Evolutionary conservation across 2,113 vertebrate genomes (phyloP).

Genomic region (Serinus canaria): DNA sequence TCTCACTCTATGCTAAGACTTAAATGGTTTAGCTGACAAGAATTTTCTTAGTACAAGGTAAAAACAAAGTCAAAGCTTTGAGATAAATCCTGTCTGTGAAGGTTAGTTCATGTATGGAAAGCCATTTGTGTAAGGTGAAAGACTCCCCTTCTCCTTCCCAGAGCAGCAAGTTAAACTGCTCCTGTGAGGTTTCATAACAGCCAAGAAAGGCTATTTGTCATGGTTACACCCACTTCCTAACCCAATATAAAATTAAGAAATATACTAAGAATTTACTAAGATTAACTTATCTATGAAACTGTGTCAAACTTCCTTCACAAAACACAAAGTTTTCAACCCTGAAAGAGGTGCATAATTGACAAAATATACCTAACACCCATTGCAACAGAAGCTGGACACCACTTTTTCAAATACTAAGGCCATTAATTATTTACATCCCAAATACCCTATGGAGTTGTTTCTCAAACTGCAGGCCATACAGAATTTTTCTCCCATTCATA

Average conservation of each 20-base stretch:
- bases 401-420: not conserved
- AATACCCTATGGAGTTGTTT: not conserved
- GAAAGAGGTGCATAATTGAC: not conserved
- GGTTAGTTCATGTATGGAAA: rapidly evolving
- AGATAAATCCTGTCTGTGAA: not conserved
- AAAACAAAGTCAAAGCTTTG: not conserved
- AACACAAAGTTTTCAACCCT: not conserved
- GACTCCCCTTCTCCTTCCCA: not conserved
- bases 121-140: not conserved
- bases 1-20: not conserved
- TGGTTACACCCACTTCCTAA: not conserved
- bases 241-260: not conserved
- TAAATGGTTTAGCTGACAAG: not conserved
- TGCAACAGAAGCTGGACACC: not conserved
- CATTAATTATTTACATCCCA: not conserved
- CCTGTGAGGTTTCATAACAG: not conserved
- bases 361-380: not conserved
- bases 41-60: not conserved
- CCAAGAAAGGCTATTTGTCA: conserved; percentile 2
- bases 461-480: not conserved
- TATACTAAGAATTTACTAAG: not conserved
- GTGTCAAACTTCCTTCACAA: not conserved
- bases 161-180: not conserved
- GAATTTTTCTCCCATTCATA: not conserved
- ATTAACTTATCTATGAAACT: not conserved